These are phyloP conservation scores for Ramphastos sulfuratus DNA, from an alignment of 2,113 vertebrate species.

Conservation along the genomic window DNA sequence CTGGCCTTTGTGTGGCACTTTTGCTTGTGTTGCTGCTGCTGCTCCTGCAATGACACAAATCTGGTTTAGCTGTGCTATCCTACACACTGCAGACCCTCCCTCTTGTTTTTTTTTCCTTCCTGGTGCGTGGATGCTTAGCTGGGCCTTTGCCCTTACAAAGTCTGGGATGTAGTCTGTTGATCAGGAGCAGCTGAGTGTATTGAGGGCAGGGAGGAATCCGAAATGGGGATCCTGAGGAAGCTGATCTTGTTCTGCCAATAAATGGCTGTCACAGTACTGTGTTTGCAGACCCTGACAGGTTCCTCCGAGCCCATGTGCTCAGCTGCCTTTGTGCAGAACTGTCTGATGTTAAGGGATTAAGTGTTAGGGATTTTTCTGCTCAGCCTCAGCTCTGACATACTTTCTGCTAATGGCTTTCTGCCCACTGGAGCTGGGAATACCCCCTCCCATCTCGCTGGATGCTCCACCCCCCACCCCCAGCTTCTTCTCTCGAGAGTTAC, in stretches of 20 bases:
- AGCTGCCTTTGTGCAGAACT: neutral
- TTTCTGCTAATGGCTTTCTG: neutral
- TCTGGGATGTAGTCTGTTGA: rapidly evolving
- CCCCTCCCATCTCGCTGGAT: neutral
- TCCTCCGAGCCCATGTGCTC: neutral
- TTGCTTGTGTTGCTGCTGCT: rapidly evolving
- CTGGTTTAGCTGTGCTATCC: neutral
- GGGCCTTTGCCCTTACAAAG: neutral
- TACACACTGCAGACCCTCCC: neutral
- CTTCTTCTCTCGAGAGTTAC: neutral
- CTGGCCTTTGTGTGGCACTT: neutral
- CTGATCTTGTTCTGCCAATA: neutral
- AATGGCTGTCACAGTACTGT: neutral
- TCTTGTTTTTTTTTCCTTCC: neutral
- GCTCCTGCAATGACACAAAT: neutral
- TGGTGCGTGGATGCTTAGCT: neutral
- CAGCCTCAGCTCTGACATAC: neutral
- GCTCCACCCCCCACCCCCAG: neutral
- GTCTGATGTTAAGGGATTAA: neutral
- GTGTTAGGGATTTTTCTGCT: neutral
- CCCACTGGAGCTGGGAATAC: neutral
- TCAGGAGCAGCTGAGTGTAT: neutral
- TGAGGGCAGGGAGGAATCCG: neutral
- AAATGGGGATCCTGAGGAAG: neutral
- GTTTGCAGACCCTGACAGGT: rapidly evolving